phyloP scores from a whole-genome alignment of 1,140 invertebrate genomes.

The Littorina saxatilis region DNA sequence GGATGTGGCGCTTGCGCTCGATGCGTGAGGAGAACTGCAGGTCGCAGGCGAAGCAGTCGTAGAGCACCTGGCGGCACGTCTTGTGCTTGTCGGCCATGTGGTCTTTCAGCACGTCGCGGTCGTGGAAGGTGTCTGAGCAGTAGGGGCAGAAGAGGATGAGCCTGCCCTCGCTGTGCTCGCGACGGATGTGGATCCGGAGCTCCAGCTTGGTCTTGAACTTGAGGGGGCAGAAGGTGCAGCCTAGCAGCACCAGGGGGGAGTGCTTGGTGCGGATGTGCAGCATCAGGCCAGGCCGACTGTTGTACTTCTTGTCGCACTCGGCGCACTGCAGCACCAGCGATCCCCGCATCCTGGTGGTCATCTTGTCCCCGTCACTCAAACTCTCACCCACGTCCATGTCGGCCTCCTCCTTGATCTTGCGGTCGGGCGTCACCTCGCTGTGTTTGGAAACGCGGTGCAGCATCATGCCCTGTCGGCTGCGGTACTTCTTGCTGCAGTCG shows the following conservation, averaged over 20 bases:
- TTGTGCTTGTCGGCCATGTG: slow-evolving; percentile 21
- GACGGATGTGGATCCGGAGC: slow-evolving; percentile 1
- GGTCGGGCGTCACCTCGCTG: background rate
- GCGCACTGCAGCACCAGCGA: background rate
- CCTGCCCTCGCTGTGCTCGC: background rate
- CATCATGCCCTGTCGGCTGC: background rate
- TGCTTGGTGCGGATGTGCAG: slow-evolving; percentile 13
- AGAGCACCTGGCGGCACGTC: slow-evolving; percentile 12
- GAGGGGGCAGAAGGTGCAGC: background rate
- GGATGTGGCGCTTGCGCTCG: slow-evolving; percentile 17
- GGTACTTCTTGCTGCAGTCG: background rate
- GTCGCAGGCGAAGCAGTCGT: slow-evolving; percentile 3
- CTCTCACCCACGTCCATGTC: background rate
- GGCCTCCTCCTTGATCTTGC: background rate
- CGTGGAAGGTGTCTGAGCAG: background rate
- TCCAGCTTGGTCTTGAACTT: slow-evolving; percentile 21
- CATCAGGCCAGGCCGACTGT: background rate
- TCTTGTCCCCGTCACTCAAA: background rate
- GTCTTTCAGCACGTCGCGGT: background rate
- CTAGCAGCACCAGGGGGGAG: background rate
- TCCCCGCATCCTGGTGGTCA: background rate
- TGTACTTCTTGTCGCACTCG: background rate
- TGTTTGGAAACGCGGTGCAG: slow-evolving; percentile 19
- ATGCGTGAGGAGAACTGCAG: slow-evolving; percentile 17
- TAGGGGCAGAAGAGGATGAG: slow-evolving; percentile 18